Conservation (phyloP, 1,140 invertebrate genomes). For the Microplitis mediator region DNA sequence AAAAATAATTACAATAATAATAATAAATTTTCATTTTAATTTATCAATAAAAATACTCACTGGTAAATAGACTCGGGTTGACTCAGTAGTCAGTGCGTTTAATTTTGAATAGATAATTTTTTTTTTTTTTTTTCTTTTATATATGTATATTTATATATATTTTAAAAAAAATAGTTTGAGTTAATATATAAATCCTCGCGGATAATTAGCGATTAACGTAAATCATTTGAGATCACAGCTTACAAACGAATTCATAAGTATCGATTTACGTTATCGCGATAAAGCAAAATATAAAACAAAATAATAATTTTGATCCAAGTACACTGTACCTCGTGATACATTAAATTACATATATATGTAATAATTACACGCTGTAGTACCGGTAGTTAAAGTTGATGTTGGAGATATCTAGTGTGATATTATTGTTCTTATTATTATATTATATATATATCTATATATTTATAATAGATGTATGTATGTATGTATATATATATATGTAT, state of each 20-base stretch:
- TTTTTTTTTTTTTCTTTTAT: too few relatives aligned
- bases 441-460: neutral
- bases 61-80: neutral
- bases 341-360: neutral
- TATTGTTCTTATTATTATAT: neutral
- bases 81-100: neutral
- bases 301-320: neutral
- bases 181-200: neutral
- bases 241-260: conserved; percentile 27
- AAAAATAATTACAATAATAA: neutral
- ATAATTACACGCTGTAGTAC: neutral
- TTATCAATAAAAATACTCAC: neutral
- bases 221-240: conserved; percentile 28
- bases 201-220: conserved; percentile 10
- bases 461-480: neutral
- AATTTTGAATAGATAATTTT: neutral
- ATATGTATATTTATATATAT: too few relatives aligned
- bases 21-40: neutral
- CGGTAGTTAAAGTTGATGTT: too few relatives aligned
- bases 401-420: neutral
- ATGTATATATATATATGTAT: conserved; percentile 24
- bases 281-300: neutral
- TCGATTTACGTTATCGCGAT: conserved; percentile 9
- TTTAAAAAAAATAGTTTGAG: neutral
- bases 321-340: neutral